Evolutionary conservation across 2,888 invertebrate species (phyloP).

Genomic region (Sceliomorpha sp.): DNA sequence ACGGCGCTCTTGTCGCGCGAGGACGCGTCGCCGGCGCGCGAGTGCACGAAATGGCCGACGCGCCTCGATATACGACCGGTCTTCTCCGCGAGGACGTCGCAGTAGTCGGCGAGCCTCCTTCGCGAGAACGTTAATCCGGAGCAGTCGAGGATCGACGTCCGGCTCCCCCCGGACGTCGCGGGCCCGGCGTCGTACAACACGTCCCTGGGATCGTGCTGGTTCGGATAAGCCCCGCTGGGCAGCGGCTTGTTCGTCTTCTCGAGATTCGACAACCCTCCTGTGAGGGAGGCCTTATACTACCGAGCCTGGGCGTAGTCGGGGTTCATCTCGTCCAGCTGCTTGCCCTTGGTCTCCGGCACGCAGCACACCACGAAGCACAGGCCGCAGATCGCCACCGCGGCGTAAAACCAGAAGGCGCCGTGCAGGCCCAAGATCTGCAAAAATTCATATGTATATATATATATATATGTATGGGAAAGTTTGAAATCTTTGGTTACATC

Average conservation of each 20-base stretch:
- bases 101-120: constrained; percentile 70
- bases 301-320: constrained; percentile 83
- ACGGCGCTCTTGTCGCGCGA: constrained; percentile 19
- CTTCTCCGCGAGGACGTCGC: constrained; percentile 71
- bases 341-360: constrained; percentile 95
- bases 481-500: not conserved
- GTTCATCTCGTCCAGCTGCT: constrained; percentile 93
- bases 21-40: constrained; percentile 50
- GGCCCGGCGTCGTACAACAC: constrained; percentile 59
- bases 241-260: constrained; percentile 75
- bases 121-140: constrained; percentile 50
- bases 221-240: constrained; percentile 72
- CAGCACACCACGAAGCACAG: constrained; percentile 91
- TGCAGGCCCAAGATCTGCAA: constrained; percentile 86
- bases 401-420: constrained; percentile 94
- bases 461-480: constrained; percentile 1
- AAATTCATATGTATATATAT: constrained; percentile 4
- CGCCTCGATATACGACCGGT: constrained; percentile 70
- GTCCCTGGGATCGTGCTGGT: constrained; percentile 70
- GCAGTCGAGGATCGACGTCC: constrained; percentile 52
- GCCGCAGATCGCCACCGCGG: constrained; percentile 89
- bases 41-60: constrained; percentile 69
- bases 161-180: constrained; percentile 16
- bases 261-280: constrained; percentile 76
- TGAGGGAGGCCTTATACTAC: constrained; percentile 80